phyloP scores from a whole-genome alignment of 2,113 vertebrate genomes.

The Mus musculus region DNA sequence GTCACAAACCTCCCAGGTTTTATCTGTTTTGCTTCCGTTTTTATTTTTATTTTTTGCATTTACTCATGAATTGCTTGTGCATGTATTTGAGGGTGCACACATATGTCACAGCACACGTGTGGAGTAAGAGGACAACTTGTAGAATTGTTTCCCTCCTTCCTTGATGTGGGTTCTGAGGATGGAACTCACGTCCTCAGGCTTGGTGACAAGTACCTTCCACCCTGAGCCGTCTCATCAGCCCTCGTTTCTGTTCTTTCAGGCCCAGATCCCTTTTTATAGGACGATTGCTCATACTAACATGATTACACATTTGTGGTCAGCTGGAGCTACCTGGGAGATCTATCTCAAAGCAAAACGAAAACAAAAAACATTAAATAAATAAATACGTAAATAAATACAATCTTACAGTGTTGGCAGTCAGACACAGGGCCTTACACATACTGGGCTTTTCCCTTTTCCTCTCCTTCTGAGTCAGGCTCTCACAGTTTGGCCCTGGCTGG shows the following conservation, averaged over 20 bases:
- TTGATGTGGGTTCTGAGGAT: not conserved
- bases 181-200: not conserved
- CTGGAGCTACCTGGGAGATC: not conserved
- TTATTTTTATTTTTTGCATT: not conserved
- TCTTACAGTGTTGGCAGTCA: not conserved
- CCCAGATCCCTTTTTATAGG: not conserved
- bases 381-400: not conserved
- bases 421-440: not conserved
- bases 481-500: not conserved
- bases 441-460: not conserved
- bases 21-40: constrained; percentile 15
- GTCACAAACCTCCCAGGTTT: not conserved
- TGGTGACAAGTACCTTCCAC: not conserved
- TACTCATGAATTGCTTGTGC: not conserved
- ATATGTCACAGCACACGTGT: not conserved
- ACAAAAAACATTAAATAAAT: too few relatives aligned
- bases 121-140: not conserved
- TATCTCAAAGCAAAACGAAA: not conserved
- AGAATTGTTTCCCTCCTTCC: not conserved
- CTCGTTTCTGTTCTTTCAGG: not conserved
- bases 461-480: not conserved
- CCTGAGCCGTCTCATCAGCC: not conserved
- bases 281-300: not conserved
- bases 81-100: not conserved
- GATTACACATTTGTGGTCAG: not conserved